Conservation (phyloP, 2,113 vertebrate species). For the Elaphurus davidianus region DNA sequence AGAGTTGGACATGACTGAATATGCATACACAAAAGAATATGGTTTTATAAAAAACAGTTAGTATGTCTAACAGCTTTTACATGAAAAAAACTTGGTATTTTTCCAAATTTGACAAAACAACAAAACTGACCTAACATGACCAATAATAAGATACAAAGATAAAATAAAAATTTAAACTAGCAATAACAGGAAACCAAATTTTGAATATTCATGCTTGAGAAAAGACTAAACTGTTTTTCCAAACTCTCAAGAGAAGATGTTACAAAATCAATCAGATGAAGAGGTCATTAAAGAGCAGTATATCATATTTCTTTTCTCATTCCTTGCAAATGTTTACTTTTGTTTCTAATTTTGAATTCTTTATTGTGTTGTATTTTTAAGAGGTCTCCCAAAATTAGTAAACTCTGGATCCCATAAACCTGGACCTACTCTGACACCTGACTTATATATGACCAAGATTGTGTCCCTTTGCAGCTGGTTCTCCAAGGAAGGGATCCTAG, state of each 20-base stretch:
- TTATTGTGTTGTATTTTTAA: background rate
- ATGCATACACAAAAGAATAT: background rate
- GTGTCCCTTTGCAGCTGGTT: too few species aligned
- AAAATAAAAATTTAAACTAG: background rate
- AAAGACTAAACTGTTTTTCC: background rate
- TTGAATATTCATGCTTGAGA: background rate
- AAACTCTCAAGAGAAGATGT: background rate
- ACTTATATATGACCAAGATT: background rate
- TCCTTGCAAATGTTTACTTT: background rate
- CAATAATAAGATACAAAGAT: background rate
- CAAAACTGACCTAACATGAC: background rate
- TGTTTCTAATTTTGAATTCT: background rate
- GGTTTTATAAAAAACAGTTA: background rate
- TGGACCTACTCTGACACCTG: background rate
- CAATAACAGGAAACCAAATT: background rate
- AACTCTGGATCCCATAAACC: background rate
- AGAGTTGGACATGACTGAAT: background rate
- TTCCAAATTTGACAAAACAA: background rate
- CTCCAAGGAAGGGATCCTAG: background rate
- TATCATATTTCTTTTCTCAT: background rate
- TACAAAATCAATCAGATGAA: background rate
- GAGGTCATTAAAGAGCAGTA: background rate
- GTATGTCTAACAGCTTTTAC: background rate
- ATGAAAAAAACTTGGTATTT: background rate
- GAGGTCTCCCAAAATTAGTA: background rate